Evolutionary conservation across 2,888 invertebrate species (phyloP).

Genomic region (Plagodis dolabraria): DNA sequence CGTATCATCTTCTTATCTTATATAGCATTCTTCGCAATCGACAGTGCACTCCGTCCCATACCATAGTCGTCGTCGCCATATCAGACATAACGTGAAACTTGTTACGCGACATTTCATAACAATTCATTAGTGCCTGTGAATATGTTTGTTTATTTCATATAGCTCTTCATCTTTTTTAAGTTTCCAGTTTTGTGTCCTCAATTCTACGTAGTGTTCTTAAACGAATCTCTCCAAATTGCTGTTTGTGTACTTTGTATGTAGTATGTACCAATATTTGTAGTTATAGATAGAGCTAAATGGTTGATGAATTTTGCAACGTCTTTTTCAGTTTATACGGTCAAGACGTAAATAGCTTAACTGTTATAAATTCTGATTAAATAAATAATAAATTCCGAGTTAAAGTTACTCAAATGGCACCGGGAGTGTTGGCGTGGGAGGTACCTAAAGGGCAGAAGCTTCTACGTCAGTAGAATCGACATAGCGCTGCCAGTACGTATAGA

Average conservation of each 20-base stretch:
- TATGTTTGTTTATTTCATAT: constrained; percentile 65
- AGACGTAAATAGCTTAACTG: too few relatives aligned
- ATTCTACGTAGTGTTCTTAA: not conserved
- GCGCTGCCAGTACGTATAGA: constrained; percentile 17
- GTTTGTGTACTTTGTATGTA: too few relatives aligned
- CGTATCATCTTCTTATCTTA: constrained; percentile 41
- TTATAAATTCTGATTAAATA: not conserved
- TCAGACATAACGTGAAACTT: constrained; percentile 60
- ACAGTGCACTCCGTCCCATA: not conserved
- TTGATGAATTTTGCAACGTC: too few relatives aligned
- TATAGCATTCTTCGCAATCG: not conserved
- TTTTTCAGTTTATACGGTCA: too few relatives aligned
- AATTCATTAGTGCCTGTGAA: constrained; percentile 52
- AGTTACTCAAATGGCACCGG: constrained; percentile 44
- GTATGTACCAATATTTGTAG: too few relatives aligned
- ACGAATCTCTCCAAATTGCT: too few relatives aligned
- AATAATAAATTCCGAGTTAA: constrained; percentile 19
- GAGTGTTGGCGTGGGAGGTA: constrained; percentile 64
- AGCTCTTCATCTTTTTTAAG: constrained; percentile 7
- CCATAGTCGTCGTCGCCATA: constrained; percentile 49
- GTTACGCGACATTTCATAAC: constrained; percentile 65
- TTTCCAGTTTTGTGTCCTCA: constrained; percentile 6
- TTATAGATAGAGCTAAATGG: too few relatives aligned
- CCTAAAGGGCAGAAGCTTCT: constrained; percentile 67
- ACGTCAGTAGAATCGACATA: constrained; percentile 65